Evolutionary conservation across 2,797 vertebrate genomes (phyloP).

Genomic region (Acanthurus leucopareius): DNA sequence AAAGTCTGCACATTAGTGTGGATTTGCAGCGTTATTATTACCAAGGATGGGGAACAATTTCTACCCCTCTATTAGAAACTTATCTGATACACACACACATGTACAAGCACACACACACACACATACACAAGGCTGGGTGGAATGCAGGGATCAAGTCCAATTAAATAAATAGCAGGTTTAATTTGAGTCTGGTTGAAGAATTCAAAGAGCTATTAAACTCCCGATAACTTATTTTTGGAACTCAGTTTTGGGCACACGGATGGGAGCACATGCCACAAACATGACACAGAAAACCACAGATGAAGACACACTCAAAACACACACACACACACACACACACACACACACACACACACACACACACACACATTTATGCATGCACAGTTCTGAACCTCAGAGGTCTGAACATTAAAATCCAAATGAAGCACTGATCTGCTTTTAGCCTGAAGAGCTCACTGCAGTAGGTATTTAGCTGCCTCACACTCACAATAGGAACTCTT

Average conservation of each 20-base stretch:
- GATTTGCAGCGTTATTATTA: conserved; percentile 60
- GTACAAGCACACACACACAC: conserved; percentile 28
- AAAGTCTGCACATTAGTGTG: conserved; percentile 60
- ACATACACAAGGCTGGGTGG: not conserved
- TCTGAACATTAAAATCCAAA: conserved; percentile 57
- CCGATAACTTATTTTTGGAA: conserved; percentile 50
- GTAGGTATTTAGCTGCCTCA: conserved; percentile 59
- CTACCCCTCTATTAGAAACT: conserved; percentile 53
- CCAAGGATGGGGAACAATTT: conserved; percentile 40
- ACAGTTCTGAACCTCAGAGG: conserved; percentile 8
- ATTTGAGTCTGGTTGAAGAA: conserved; percentile 43
- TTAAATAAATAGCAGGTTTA: conserved; percentile 49
- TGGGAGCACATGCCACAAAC: not conserved
- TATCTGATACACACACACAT: conserved; percentile 48
- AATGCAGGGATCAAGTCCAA: conserved; percentile 22
- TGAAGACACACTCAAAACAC: conserved; percentile 4
- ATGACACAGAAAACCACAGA: not conserved
- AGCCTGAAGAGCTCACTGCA: conserved; percentile 53
- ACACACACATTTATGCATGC: not conserved
- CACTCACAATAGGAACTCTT: conserved; percentile 68
- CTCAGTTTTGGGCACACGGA: conserved; percentile 1
- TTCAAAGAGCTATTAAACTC: conserved; percentile 50
- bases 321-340: not conserved
- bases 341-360: conserved; percentile 4
- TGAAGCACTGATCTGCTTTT: conserved; percentile 65